Percentiles rank a stretch among this genome's conserved stretches.
phyloP scores from a whole-genome alignment of 1,140 invertebrate genomes.

The Lepidurus packardi region DNA sequence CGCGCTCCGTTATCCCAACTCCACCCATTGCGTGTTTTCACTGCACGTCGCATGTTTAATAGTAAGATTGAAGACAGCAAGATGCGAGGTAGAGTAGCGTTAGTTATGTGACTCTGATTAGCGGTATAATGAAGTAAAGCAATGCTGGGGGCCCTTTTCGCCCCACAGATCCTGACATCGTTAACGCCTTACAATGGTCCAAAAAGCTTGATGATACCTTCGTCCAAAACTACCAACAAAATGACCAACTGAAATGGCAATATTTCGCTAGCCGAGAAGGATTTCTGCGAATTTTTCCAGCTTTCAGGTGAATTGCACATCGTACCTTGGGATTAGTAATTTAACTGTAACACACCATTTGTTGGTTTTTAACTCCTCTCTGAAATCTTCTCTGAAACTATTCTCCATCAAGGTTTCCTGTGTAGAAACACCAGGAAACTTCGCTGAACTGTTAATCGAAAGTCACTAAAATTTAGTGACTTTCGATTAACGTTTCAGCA shows the following conservation, averaged over 20 bases:
- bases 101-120: background rate
- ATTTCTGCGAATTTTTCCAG: constrained; percentile 49
- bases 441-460: too few relatives aligned
- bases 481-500: too few relatives aligned
- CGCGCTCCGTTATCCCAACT: background rate
- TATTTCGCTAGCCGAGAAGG: constrained; percentile 52
- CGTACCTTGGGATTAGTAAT: background rate
- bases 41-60: background rate
- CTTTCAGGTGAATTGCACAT: constrained; percentile 40
- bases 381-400: too few relatives aligned
- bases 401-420: background rate
- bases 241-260: constrained; percentile 49
- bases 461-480: too few relatives aligned
- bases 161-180: constrained; percentile 41
- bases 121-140: background rate
- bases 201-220: constrained; percentile 46
- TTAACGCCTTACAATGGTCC: constrained; percentile 50
- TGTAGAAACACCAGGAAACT: too few relatives aligned
- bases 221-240: constrained; percentile 44
- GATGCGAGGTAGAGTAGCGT: background rate
- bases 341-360: background rate
- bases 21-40: background rate
- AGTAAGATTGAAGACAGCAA: background rate
- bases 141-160: background rate
- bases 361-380: background rate